These are phyloP conservation scores for Drosophila insularis DNA, from an alignment of 1,140 invertebrate species.

Conservation along the genomic window DNA sequence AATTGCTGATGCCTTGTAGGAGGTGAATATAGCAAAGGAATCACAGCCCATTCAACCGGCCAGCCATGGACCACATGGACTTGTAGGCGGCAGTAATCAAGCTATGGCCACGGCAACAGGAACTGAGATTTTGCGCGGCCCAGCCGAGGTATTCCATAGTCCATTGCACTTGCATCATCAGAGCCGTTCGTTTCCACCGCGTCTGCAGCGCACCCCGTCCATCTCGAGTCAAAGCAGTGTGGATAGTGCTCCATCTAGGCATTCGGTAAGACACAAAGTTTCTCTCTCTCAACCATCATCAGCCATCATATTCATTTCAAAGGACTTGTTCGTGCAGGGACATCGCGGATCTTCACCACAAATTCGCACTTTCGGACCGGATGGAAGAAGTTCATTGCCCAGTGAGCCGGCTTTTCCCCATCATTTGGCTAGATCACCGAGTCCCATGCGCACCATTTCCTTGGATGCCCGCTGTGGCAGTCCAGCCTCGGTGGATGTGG, in stretches of 20 bases:
- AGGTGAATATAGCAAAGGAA: conserved; percentile 87
- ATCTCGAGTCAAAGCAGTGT: conserved; percentile 91
- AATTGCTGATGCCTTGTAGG: conserved; percentile 82
- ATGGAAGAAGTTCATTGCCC: conserved; percentile 85
- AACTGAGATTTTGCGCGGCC: conserved; percentile 76
- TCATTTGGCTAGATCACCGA: conserved; percentile 86
- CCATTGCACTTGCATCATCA: conserved; percentile 81
- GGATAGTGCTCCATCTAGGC: conserved; percentile 87
- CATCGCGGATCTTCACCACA: conserved; percentile 91
- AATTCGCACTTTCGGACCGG: conserved; percentile 89
- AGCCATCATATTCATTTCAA: not conserved
- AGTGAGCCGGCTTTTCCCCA: conserved; percentile 74
- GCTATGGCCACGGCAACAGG: conserved; percentile 54
- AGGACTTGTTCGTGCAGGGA: conserved; percentile 82
- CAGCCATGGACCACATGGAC: conserved; percentile 30
- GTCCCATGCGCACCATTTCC: conserved; percentile 88
- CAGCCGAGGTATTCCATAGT: conserved; percentile 75
- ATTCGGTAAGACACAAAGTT: conserved; percentile 83
- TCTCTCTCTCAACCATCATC: no score
- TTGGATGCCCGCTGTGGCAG: conserved; percentile 87
- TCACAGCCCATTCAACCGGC: conserved; percentile 85
- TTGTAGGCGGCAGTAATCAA: not conserved
- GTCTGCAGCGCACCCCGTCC: conserved; percentile 87
- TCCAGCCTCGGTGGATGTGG: conserved; percentile 82
- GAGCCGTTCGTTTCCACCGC: conserved; percentile 83